These are phyloP conservation scores for Rhizomys pruinosus DNA, from an alignment of 2,113 vertebrate genomes.

Conservation along the genomic window DNA sequence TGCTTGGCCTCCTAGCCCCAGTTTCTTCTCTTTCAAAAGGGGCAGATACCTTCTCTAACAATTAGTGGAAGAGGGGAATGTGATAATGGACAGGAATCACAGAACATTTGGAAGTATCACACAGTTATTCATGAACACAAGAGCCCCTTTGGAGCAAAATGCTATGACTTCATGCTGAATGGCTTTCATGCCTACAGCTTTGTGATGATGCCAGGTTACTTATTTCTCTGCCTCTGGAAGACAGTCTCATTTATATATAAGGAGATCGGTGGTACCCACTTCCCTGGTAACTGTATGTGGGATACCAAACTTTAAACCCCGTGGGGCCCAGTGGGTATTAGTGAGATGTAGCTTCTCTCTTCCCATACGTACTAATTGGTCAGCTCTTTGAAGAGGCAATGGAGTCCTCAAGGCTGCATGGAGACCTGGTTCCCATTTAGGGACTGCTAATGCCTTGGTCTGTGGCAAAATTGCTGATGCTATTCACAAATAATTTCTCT, in stretches of 20 bases:
- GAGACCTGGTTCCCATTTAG: not conserved
- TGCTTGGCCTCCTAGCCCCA: not conserved
- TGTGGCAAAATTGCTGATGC: not conserved
- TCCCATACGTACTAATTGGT: not conserved
- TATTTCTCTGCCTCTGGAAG: not conserved
- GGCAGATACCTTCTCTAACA: not conserved
- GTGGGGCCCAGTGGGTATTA: not conserved
- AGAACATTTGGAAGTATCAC: not conserved
- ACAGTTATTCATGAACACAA: too few species aligned
- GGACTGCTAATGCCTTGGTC: not conserved
- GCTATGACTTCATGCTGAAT: rapidly evolving
- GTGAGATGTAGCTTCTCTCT: rapidly evolving
- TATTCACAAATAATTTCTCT: not conserved
- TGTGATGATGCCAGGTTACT: rapidly evolving
- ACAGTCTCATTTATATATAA: too few species aligned
- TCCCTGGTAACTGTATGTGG: not conserved
- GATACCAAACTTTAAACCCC: not conserved
- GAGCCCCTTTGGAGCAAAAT: not conserved
- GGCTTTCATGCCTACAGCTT: not conserved
- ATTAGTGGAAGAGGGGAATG: not conserved
- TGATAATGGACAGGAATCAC: not conserved
- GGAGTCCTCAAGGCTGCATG: not conserved
- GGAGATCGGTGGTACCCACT: not conserved
- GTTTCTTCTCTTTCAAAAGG: not conserved
- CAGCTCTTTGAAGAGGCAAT: not conserved